Evolutionary conservation across 2,888 invertebrate species (phyloP), one percentile per base, ranked within the genome.

Genomic region (Pammene fasciana): DNA sequence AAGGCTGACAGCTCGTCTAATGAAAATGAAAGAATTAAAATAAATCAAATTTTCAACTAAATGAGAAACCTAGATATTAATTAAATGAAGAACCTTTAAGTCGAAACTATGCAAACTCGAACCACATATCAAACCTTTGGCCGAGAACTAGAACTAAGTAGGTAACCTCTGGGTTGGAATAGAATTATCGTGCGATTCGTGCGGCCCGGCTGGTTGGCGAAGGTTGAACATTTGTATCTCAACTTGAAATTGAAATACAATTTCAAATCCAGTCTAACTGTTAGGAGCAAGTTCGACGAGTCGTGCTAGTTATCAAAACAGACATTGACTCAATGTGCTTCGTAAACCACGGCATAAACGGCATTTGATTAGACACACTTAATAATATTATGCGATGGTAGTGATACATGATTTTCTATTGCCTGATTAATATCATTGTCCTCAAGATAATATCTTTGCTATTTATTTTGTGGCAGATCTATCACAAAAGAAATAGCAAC

Each of bases 191-290:
- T 18, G 16, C 38, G 38, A 52, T 41, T 62, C 50, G 62, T 18
- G 13, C 62, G 61, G 50, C 18, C 26, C 26, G 26, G 6, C 52
- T 11, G 18, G 46, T 46, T 60, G 36, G 43, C 41, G 26, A 26
- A 26, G 6, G 18, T 1, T 41, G 54, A 54, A 64, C 43, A 26
- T 34, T 64, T 46, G 55, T n/a, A 4, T 26, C 26, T 26, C 26
- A 26, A 26, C 26, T 48, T 65, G 26, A 46, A 48, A 56, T 65
- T 46, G 55, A 65, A 56, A 48, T 65, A 46, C 36, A 48, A 13
- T 56, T 65, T 54, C 65, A 55, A 55, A 55, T 55, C 54, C 34
- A 45, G 55, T 65, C 55, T 16, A 65, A 55, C 16, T 65, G 4
- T 4, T 26, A 4, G 26, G 26, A 26, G 26, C 26, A 26, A 65